These are phyloP conservation scores for Pherbina coryleti DNA, from an alignment of 2,888 invertebrate species.

Conservation along the genomic window DNA sequence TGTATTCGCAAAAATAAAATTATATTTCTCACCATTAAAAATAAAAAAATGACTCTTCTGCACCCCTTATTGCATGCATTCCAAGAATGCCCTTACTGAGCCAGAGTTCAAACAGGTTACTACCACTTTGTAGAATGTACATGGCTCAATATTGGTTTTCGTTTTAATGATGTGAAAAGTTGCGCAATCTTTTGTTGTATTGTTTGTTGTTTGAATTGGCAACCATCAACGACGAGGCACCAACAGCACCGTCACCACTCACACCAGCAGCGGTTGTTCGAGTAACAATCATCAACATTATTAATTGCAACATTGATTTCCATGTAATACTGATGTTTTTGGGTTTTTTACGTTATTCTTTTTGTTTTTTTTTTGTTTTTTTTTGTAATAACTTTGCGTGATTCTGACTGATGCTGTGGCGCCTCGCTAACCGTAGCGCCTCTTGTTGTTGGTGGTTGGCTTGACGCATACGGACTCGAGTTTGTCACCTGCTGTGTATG, in stretches of 20 bases:
- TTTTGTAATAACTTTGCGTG: constrained; percentile 7
- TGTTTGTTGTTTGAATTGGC: neutral
- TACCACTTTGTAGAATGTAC: too few relatives aligned
- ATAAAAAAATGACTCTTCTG: too few relatives aligned
- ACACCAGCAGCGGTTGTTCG: neutral
- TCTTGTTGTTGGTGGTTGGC: neutral
- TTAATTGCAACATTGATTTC: constrained; percentile 36
- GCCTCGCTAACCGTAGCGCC: constrained; percentile 14
- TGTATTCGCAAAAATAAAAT: too few relatives aligned
- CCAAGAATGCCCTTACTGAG: too few relatives aligned
- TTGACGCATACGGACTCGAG: neutral
- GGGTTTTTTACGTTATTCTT: neutral
- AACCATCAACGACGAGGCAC: neutral
- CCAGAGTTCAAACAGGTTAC: too few relatives aligned
- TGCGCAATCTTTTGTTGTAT: neutral
- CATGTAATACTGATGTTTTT: neutral
- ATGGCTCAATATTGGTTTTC: neutral
- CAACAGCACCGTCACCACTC: constrained; percentile 2
- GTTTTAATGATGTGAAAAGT: constrained; percentile 3
- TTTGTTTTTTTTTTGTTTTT: neutral
- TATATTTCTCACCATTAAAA: too few relatives aligned
- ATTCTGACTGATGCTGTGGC: constrained; percentile 7
- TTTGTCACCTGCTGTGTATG: constrained; percentile 30
- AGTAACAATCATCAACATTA: constrained; percentile 4
- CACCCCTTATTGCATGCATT: too few relatives aligned